Evolutionary conservation across 2,888 invertebrate genomes (phyloP), one percentile per base, ranked within the genome.

Genomic region (Pheosia gnoma): DNA sequence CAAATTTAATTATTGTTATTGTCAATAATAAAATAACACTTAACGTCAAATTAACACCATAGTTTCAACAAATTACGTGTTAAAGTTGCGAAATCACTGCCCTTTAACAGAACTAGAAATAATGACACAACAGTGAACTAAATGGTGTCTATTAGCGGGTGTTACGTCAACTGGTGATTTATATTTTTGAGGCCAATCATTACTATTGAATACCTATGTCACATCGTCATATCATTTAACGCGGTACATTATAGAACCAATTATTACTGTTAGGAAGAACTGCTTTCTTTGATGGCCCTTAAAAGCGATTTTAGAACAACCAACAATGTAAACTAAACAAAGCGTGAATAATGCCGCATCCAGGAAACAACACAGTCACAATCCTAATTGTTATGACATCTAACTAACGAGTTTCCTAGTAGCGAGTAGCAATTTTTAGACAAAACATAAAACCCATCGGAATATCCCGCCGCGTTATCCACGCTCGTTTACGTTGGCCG

Each of bases 391-490:
- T 60, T 63, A 60, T 63, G 63, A 67, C 62, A 59, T 67, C 67
- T 58, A 55, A 61, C 60, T 59, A 68, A 57, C 45, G 62, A 61
- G 66, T 80, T 82, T 83, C 81, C 80, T 84, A 67, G 71, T 78
- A 64, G 65, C 63, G 58, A 72, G 69, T 67, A 69, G 63, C 66
- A 63, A 71, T 72, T 75, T 25, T 75, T 69, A 66, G 69, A 65
- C 61, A 72, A 70, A 68, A 77, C 67, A 79, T 87, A 89, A 89
- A 87, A 82, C 87, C 87, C 87, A 82, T 70, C 69, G 87, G 87
- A 82, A 83, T 85, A 82, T 79, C 87, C 89, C 82, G 71, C 75
- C 70, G 78, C 68, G 63, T 79, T 82, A 74, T 79, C 68, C 71
- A 81, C 82, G 84, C 81, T 81, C 71, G 75, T 81, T 82, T 83